phyloP scores from a whole-genome alignment of 2,888 invertebrate species.

The Pristionchus maxplancki region DNA sequence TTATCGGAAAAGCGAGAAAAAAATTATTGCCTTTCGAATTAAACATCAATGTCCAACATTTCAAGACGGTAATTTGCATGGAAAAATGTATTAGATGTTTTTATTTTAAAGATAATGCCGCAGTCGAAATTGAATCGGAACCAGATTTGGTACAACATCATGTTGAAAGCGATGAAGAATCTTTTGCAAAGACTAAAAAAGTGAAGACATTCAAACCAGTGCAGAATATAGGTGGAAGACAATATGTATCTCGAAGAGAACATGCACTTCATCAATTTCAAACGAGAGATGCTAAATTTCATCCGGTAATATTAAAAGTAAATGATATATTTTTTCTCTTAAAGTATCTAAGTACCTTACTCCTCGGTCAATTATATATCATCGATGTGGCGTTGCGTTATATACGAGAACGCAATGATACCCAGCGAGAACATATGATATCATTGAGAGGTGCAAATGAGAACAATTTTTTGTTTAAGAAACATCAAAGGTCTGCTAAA shows the following conservation, averaged over 20 bases:
- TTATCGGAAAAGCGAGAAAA: neutral
- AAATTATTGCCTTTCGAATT: neutral
- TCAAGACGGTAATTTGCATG: neutral
- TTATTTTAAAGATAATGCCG: neutral
- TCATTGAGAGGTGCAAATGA: neutral
- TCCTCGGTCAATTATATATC: conserved; percentile 1
- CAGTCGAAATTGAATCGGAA: neutral
- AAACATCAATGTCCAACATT: neutral
- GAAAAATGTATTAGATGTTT: neutral
- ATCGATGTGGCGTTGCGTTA: neutral
- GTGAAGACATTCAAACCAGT: neutral
- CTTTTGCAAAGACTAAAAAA: neutral
- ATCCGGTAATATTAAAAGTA: neutral
- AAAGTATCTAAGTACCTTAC: neutral
- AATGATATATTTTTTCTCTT: neutral
- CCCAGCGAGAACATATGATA: neutral
- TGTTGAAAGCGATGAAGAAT: neutral
- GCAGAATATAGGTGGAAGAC: neutral
- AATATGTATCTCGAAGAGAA: neutral
- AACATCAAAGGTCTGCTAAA: neutral
- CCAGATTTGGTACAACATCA: neutral
- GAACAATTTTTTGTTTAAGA: neutral
- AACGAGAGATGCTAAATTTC: neutral
- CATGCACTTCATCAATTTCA: neutral
- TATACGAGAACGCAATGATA: neutral